Percentiles rank a stretch among this genome's conserved stretches.
Evolutionary conservation across 2,888 invertebrate species (phyloP).

Genomic region (Anthophora plumipes): DNA sequence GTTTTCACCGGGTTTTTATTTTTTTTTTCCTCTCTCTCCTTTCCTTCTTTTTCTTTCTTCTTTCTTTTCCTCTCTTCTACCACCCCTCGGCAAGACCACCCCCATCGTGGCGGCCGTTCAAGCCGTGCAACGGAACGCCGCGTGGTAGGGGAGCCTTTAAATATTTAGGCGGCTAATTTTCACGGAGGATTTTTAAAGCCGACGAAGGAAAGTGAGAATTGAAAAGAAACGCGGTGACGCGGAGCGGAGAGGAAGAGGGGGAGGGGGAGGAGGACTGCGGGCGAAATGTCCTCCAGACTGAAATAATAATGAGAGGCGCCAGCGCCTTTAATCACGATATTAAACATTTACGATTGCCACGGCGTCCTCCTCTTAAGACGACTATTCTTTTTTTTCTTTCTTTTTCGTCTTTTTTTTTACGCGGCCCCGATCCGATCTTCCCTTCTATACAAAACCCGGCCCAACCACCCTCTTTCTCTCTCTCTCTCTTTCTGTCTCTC

Average conservation of each 20-base stretch:
- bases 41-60: not conserved
- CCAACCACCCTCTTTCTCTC: constrained; percentile 1
- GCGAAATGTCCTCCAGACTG: constrained; percentile 83
- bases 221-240: constrained; percentile 78
- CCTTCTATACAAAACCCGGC: constrained; percentile 61
- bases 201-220: constrained; percentile 79
- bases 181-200: constrained; percentile 80
- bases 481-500: too few relatives aligned
- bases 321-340: constrained; percentile 85
- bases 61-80: constrained; percentile 27
- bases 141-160: constrained; percentile 73
- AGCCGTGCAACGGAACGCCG: constrained; percentile 9
- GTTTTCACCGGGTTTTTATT: constrained; percentile 16
- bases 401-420: constrained; percentile 65
- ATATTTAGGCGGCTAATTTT: constrained; percentile 83
- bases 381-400: constrained; percentile 52
- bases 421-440: constrained; percentile 71
- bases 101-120: constrained; percentile 16
- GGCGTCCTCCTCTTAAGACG: constrained; percentile 73
- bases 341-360: constrained; percentile 84
- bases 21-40: not conserved
- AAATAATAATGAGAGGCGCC: constrained; percentile 84
- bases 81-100: constrained; percentile 19
- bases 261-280: constrained; percentile 66
- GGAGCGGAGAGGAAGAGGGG: constrained; percentile 60